These are phyloP conservation scores for Standfussiana lucernea DNA, from an alignment of 2,888 invertebrate genomes.

Conservation along the genomic window DNA sequence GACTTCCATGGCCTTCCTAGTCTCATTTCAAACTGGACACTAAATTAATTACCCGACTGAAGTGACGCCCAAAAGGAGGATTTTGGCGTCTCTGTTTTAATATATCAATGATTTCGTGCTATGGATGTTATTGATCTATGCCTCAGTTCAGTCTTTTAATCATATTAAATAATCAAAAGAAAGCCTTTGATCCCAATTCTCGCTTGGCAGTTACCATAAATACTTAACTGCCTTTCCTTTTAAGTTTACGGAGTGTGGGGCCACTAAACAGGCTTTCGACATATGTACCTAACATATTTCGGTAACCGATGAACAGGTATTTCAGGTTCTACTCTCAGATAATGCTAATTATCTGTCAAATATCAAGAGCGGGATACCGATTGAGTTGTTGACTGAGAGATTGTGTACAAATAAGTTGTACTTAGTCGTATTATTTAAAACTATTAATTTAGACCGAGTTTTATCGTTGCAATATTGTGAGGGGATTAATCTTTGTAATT, in stretches of 20 bases:
- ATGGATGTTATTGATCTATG: not conserved
- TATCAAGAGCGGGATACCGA: slow-evolving; percentile 12
- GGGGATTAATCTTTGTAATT: too few relatives aligned
- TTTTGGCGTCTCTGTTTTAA: too few relatives aligned
- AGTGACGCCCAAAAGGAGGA: too few relatives aligned
- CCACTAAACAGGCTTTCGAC: not conserved
- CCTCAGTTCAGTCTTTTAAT: not conserved
- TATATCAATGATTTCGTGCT: not conserved
- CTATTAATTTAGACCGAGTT: too few relatives aligned
- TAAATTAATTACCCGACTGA: too few relatives aligned
- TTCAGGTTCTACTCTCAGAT: slow-evolving; percentile 23
- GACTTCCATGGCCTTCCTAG: too few relatives aligned
- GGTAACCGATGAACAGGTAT: slow-evolving; percentile 32
- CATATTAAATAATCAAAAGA: not conserved
- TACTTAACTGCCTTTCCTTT: not conserved
- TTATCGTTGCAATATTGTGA: too few relatives aligned
- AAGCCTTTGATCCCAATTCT: not conserved
- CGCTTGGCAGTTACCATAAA: not conserved
- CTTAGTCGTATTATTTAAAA: too few relatives aligned
- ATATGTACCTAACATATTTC: slow-evolving; percentile 15
- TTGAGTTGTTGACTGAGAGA: slow-evolving; percentile 27
- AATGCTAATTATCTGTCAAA: slow-evolving; percentile 32
- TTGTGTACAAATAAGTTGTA: not conserved
- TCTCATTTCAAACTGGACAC: too few relatives aligned
- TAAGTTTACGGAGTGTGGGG: not conserved